Evolutionary conservation across 1,140 invertebrate genomes (phyloP).

Genomic region (Magallana gigas): DNA sequence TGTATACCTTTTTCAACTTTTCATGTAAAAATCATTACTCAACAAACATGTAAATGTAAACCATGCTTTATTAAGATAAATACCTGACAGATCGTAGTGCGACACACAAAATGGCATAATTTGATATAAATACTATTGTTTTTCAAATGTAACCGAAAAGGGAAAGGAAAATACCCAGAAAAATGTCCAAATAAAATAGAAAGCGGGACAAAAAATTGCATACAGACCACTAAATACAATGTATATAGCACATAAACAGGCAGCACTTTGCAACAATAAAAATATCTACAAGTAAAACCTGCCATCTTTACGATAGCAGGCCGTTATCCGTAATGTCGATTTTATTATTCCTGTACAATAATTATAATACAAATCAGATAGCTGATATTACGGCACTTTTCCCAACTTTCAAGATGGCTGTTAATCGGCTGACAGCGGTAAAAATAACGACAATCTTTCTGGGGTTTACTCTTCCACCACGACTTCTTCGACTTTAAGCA

Average conservation of each 20-base stretch:
- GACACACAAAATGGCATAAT: not conserved
- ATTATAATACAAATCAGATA: conserved; percentile 18
- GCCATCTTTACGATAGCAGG: not conserved
- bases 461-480: conserved; percentile 81
- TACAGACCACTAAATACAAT: conserved; percentile 46
- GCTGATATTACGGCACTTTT: not conserved
- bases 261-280: conserved; percentile 7
- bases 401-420: conserved; percentile 67
- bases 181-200: conserved; percentile 71
- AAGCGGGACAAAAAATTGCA: conserved; percentile 61
- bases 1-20: too few relatives aligned
- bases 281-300: conserved; percentile 25
- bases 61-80: not conserved
- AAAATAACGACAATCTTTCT: not conserved
- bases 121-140: conserved; percentile 14
- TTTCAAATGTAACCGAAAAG: conserved; percentile 70
- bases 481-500: conserved; percentile 96
- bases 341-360: not conserved
- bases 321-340: not conserved
- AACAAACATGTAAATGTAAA: not conserved
- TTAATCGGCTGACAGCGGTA: conserved; percentile 38
- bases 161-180: conserved; percentile 73
- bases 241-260: conserved; percentile 31
- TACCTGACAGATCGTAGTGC: not conserved
- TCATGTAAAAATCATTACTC: not conserved